A percentile compares a stretch with the other conserved stretches of the same genome.
Conservation (phyloP, 2,797 vertebrate genomes). For the Tangara arthus region DNA sequence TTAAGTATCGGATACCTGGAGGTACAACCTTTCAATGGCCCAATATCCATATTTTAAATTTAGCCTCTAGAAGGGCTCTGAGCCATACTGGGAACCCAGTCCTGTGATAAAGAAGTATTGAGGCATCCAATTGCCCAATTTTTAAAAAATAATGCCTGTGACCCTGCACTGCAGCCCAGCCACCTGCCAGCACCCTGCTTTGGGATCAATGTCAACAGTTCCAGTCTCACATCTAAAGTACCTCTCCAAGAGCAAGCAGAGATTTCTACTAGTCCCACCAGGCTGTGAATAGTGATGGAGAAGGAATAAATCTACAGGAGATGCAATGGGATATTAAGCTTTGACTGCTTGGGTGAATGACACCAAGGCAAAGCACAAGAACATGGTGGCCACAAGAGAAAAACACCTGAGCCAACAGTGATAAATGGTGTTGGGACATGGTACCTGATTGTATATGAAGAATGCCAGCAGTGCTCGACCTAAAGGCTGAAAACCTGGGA, state of each 20-base stretch:
- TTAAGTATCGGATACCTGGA: background rate
- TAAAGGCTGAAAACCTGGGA: background rate
- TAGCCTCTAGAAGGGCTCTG: background rate
- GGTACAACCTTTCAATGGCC: background rate
- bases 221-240: background rate
- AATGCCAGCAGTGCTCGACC: background rate
- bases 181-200: background rate
- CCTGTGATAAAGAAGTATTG: background rate
- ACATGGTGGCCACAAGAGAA: background rate
- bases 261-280: background rate
- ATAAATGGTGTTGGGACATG: background rate
- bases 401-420: background rate
- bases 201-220: rapidly evolving
- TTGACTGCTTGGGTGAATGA: background rate
- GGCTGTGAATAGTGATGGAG: background rate
- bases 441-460: background rate
- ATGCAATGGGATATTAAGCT: background rate
- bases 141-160: background rate
- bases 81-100: background rate
- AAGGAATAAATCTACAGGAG: background rate
- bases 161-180: background rate
- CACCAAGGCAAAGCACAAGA: background rate
- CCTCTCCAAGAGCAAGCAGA: background rate
- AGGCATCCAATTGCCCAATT: background rate
- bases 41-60: background rate